Evolutionary conservation across 2,797 vertebrate genomes (phyloP).

Genomic region (Sternotherus odoratus): DNA sequence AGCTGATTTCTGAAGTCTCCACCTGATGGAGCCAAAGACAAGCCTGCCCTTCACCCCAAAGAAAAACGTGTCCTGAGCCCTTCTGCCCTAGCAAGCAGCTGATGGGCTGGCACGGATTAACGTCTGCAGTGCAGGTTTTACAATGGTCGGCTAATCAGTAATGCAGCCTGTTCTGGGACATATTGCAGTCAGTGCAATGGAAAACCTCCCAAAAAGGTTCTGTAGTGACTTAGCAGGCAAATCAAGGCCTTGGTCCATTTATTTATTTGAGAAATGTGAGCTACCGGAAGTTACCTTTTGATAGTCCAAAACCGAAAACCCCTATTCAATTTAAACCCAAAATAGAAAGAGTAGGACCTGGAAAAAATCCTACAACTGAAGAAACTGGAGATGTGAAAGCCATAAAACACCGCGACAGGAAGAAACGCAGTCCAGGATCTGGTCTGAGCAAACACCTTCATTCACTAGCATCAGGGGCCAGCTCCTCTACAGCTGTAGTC

Average conservation of each 20-base stretch:
- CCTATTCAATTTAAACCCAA: not conserved
- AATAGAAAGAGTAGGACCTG: not conserved
- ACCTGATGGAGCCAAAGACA: not conserved
- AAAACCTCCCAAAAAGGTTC: slow-evolving; percentile 27
- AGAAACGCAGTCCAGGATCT: not conserved
- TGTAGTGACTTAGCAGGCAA: not conserved
- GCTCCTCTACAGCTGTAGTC: not conserved
- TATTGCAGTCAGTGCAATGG: not conserved
- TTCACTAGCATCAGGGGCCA: not conserved
- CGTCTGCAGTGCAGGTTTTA: not conserved
- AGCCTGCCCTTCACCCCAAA: not conserved
- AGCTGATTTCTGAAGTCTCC: not conserved
- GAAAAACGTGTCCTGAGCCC: not conserved
- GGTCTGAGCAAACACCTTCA: not conserved
- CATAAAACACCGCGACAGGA: not conserved
- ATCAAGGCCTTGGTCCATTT: slow-evolving; percentile 34
- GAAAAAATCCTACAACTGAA: not conserved
- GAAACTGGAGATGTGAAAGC: not conserved
- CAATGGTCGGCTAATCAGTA: not conserved
- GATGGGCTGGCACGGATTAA: not conserved
- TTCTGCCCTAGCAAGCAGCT: not conserved
- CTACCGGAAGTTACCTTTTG: not conserved
- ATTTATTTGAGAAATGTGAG: not conserved
- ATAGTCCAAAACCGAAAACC: rapidly evolving
- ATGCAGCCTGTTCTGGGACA: not conserved